A percentile compares a stretch with the other conserved stretches of the same genome.
These are phyloP conservation scores for Drosophila algonquin DNA, from an alignment of 2,888 invertebrate species.

Conservation along the genomic window DNA sequence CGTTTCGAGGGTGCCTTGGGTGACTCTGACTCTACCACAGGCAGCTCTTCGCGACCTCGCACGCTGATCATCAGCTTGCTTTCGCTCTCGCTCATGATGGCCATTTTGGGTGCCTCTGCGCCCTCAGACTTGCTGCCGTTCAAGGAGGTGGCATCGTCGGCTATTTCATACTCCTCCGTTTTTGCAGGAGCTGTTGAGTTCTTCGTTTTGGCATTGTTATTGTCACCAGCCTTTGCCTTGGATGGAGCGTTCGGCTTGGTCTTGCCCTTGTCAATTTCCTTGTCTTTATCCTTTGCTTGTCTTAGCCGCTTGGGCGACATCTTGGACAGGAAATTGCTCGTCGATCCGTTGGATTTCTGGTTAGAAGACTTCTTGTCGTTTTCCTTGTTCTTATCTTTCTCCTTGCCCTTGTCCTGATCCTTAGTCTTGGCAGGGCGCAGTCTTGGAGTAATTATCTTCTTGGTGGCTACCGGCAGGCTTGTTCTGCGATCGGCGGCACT, in stretches of 20 bases:
- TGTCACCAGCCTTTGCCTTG: constrained; percentile 44
- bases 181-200: constrained; percentile 41
- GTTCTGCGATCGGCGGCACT: constrained; percentile 72
- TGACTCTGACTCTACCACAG: constrained; percentile 84
- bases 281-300: constrained; percentile 50
- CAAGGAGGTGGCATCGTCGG: constrained; percentile 85
- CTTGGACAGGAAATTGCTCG: constrained; percentile 65
- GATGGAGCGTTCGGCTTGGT: constrained; percentile 27
- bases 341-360: constrained; percentile 50
- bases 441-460: constrained; percentile 44
- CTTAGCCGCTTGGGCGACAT: constrained; percentile 75
- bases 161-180: constrained; percentile 85
- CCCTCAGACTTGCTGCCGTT: constrained; percentile 79
- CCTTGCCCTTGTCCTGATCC: constrained; percentile 62
- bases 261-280: constrained; percentile 38
- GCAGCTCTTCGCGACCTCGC: constrained; percentile 89
- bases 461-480: constrained; percentile 49
- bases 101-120: constrained; percentile 84
- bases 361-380: constrained; percentile 68
- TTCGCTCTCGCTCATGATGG: constrained; percentile 84
- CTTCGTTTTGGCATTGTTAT: constrained; percentile 45
- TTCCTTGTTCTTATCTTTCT: constrained; percentile 63
- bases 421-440: constrained; percentile 56
- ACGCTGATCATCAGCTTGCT: constrained; percentile 85
- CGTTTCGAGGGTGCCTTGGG: constrained; percentile 46